A percentile compares a stretch with the other conserved stretches of the same genome.
Evolutionary conservation across 2,113 vertebrate genomes (phyloP).

Genomic region (Neotoma lepida): DNA sequence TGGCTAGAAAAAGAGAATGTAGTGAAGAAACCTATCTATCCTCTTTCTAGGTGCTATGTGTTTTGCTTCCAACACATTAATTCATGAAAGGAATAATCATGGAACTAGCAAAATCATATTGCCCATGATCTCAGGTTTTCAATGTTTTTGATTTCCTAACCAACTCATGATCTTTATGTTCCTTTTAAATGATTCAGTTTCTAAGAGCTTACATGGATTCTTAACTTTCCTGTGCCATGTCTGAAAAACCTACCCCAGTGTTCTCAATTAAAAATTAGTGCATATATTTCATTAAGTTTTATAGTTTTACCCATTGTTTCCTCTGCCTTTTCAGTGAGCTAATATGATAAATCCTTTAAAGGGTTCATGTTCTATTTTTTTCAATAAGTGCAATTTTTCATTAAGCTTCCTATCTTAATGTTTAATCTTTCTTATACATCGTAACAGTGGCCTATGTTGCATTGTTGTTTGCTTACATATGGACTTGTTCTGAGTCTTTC

Average conservation of each 20-base stretch:
- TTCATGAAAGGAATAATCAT: neutral
- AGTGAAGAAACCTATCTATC: fast-evolving
- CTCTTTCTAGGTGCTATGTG: neutral
- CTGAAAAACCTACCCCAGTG: neutral
- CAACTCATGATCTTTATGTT: neutral
- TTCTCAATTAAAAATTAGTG: neutral
- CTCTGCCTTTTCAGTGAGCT: neutral
- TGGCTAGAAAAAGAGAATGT: neutral
- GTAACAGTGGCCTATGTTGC: neutral
- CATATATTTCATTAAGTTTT: neutral
- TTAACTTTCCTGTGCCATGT: neutral
- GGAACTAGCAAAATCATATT: neutral
- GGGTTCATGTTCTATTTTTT: neutral
- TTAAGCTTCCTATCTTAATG: neutral
- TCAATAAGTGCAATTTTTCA: neutral
- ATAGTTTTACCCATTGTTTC: neutral
- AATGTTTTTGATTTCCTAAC: neutral
- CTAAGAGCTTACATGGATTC: neutral
- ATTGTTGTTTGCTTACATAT: neutral
- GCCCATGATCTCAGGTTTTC: neutral
- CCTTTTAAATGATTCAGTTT: neutral
- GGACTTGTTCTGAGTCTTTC: neutral
- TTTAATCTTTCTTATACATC: neutral
- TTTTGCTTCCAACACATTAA: neutral
- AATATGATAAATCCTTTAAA: neutral